These are phyloP conservation scores for Drosophila pandora DNA, from an alignment of 1,140 invertebrate genomes.

Conservation along the genomic window DNA sequence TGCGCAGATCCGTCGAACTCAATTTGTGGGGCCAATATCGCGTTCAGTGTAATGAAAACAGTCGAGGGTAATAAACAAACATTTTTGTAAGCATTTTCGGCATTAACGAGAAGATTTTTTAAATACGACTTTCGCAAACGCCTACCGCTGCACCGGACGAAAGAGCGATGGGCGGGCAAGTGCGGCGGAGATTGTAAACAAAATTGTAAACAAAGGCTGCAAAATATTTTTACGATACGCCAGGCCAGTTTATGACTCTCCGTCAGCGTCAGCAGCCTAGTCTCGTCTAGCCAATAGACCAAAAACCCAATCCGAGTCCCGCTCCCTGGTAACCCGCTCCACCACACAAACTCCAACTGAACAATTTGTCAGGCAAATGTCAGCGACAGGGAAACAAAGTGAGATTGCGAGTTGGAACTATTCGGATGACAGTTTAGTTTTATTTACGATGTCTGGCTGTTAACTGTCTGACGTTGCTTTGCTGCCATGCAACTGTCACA, in stretches of 20 bases:
- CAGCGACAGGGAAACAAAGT: conserved; percentile 39
- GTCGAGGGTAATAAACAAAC: conserved; percentile 48
- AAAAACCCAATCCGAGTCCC: not conserved
- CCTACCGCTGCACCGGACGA: conserved; percentile 11
- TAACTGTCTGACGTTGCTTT: conserved; percentile 10
- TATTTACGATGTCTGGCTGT: conserved; percentile 47
- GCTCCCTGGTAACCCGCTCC: not conserved
- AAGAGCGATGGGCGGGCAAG: not conserved
- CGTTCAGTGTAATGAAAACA: conserved; percentile 33
- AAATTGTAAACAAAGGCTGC: conserved; percentile 68
- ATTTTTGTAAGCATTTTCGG: conserved; percentile 52
- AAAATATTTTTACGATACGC: conserved; percentile 73
- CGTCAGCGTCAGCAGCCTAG: conserved; percentile 18
- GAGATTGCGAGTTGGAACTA: conserved; percentile 54
- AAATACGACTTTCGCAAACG: conserved; percentile 55
- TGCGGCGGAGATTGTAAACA: conserved; percentile 53
- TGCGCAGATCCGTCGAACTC: conserved; percentile 34
- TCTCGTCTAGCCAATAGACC: conserved; percentile 34
- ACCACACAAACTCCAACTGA: conserved; percentile 18
- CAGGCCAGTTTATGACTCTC: conserved; percentile 50
- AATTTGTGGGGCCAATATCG: conserved; percentile 25
- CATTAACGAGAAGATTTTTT: conserved; percentile 56
- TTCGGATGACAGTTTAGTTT: conserved; percentile 54
- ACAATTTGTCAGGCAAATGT: conserved; percentile 49
- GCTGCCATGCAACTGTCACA: conserved; percentile 58